Conservation (phyloP, 2,888 invertebrate species). For the Heliconius ethilla region DNA sequence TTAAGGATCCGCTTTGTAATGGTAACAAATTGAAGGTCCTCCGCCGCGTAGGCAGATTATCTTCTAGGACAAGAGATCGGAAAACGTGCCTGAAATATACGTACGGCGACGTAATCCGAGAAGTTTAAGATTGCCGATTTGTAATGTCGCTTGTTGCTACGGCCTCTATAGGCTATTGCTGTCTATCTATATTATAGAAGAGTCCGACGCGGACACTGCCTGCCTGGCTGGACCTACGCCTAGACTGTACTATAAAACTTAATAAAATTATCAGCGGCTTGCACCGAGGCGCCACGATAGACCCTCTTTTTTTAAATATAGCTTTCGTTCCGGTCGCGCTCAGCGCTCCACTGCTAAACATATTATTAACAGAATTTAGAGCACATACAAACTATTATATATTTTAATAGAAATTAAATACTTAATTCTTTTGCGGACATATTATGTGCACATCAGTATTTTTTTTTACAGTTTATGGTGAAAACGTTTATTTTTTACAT, state of each 20-base stretch:
- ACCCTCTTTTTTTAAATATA: slow-evolving; percentile 28
- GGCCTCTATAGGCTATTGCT: neutral
- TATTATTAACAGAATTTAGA: slow-evolving; percentile 26
- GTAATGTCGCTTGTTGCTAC: slow-evolving; percentile 9
- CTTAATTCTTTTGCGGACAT: neutral
- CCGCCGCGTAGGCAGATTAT: slow-evolving; percentile 22
- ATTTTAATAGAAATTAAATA: neutral
- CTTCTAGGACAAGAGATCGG: slow-evolving; percentile 18
- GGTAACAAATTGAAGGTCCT: neutral
- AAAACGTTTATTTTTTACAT: too few relatives aligned
- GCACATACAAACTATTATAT: neutral
- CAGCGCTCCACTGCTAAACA: slow-evolving; percentile 10
- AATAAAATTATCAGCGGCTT: slow-evolving; percentile 25
- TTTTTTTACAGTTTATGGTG: too few relatives aligned
- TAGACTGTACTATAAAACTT: slow-evolving; percentile 13
- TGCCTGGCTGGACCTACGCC: too few relatives aligned
- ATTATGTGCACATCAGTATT: neutral
- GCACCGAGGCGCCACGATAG: slow-evolving; percentile 10
- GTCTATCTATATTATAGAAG: too few relatives aligned
- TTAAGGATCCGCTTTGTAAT: slow-evolving; percentile 6
- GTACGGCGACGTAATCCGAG: slow-evolving; percentile 19
- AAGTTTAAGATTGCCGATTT: slow-evolving; percentile 24
- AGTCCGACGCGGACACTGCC: neutral
- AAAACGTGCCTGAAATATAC: slow-evolving; percentile 24
- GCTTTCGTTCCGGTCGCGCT: slow-evolving; percentile 30